Evolutionary conservation across 2,888 invertebrate species (phyloP).

Genomic region (Apamea monoglypha): DNA sequence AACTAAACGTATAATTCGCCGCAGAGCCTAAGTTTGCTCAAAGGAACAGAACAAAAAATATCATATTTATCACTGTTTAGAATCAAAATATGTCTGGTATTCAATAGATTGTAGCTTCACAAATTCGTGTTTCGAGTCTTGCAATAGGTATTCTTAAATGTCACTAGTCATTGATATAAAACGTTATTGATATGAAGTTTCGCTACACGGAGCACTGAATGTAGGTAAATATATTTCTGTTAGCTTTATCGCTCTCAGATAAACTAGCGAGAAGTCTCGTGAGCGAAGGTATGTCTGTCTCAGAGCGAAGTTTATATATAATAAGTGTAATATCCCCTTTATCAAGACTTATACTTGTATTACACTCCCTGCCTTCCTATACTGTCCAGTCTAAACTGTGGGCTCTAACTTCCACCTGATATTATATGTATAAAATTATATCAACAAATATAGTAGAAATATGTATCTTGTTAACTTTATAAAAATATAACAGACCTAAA

Average conservation of each 20-base stretch:
- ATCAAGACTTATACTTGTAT: slow-evolving; percentile 63
- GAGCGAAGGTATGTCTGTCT: slow-evolving; percentile 52
- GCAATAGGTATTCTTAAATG: slow-evolving; percentile 58
- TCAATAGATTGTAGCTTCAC: slow-evolving; percentile 60
- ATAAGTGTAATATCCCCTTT: slow-evolving; percentile 64
- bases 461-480: slow-evolving; percentile 63
- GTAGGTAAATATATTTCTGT: slow-evolving; percentile 36
- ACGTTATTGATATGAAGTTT: slow-evolving; percentile 52
- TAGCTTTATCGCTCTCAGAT: slow-evolving; percentile 60
- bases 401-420: slow-evolving; percentile 69
- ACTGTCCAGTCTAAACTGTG: slow-evolving; percentile 80
- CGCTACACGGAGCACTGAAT: slow-evolving; percentile 56
- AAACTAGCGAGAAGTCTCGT: slow-evolving; percentile 65
- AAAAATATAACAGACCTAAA: slow-evolving; percentile 49
- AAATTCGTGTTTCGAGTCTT: slow-evolving; percentile 57
- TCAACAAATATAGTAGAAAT: slow-evolving; percentile 58
- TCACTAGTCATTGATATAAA: slow-evolving; percentile 59
- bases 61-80: slow-evolving; percentile 57
- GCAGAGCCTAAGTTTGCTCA: slow-evolving; percentile 55
- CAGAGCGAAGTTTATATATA: slow-evolving; percentile 40
- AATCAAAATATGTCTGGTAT: slow-evolving; percentile 57
- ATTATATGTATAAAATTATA: slow-evolving; percentile 48
- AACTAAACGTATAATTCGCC: slow-evolving; percentile 45
- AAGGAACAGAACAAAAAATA: slow-evolving; percentile 26
- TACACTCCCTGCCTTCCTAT: slow-evolving; percentile 72